phyloP scores from a whole-genome alignment of 1,140 invertebrate genomes.

The Schmidtea mediterranea region DNA sequence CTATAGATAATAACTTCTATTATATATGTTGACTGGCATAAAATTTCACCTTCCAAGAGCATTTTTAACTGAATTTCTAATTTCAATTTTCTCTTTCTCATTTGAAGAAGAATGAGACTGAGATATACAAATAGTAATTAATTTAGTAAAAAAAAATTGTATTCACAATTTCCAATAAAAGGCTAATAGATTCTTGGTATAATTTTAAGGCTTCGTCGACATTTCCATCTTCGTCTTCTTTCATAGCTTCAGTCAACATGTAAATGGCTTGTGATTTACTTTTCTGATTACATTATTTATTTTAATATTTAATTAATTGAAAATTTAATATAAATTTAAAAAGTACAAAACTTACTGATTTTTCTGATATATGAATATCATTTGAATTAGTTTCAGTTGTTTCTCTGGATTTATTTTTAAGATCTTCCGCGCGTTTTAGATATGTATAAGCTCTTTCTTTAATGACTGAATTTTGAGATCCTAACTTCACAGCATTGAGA shows the following conservation, averaged over 20 bases:
- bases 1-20: neutral
- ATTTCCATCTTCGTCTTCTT: constrained; percentile 1
- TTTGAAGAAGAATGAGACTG: neutral
- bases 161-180: neutral
- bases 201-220: neutral
- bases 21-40: too few relatives aligned
- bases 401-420: neutral
- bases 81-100: constrained; percentile 2
- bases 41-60: too few relatives aligned
- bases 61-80: neutral
- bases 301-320: too few relatives aligned
- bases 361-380: too few relatives aligned
- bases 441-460: neutral
- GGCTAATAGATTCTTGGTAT: neutral
- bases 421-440: neutral
- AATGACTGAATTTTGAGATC: neutral
- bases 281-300: neutral
- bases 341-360: too few relatives aligned
- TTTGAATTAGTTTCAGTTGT: neutral
- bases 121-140: neutral
- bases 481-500: neutral
- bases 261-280: neutral
- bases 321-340: too few relatives aligned
- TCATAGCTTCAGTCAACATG: neutral
- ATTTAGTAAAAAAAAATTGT: neutral